phyloP scores from a whole-genome alignment of 2,797 vertebrate species.

The Schizopygopsis pylzovi region DNA sequence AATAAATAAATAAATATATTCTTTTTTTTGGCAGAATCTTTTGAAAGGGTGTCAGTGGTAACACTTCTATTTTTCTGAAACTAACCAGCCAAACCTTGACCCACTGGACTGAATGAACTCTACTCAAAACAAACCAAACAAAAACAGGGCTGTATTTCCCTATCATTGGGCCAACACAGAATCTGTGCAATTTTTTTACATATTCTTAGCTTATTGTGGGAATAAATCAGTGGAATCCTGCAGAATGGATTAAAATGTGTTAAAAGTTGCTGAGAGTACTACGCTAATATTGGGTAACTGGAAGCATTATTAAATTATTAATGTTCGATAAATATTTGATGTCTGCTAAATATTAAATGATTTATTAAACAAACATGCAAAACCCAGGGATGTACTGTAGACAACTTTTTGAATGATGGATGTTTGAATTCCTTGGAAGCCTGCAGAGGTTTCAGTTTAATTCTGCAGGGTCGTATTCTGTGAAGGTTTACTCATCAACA shows the following conservation, averaged over 20 bases:
- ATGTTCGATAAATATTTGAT: conserved; percentile 20
- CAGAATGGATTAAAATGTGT: not conserved
- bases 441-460: not conserved
- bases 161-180: not conserved
- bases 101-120: not conserved
- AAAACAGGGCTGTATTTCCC: not conserved
- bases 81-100: not conserved
- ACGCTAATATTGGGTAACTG: not conserved
- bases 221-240: not conserved
- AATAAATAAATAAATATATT: not conserved
- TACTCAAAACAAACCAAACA: not conserved
- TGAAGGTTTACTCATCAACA: not conserved
- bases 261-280: conserved; percentile 5
- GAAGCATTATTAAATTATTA: conserved; percentile 35
- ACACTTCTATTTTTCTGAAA: not conserved
- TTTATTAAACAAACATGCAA: conserved; percentile 34
- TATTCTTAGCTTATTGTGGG: not conserved
- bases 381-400: not conserved
- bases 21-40: not conserved
- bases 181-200: not conserved
- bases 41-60: not conserved
- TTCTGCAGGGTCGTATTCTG: not conserved
- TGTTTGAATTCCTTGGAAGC: not conserved
- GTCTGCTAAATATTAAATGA: conserved; percentile 29
- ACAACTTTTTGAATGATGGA: conserved; percentile 63